Evolutionary conservation across 2,888 invertebrate species (phyloP).

Genomic region (Taphrorychus bicolor): DNA sequence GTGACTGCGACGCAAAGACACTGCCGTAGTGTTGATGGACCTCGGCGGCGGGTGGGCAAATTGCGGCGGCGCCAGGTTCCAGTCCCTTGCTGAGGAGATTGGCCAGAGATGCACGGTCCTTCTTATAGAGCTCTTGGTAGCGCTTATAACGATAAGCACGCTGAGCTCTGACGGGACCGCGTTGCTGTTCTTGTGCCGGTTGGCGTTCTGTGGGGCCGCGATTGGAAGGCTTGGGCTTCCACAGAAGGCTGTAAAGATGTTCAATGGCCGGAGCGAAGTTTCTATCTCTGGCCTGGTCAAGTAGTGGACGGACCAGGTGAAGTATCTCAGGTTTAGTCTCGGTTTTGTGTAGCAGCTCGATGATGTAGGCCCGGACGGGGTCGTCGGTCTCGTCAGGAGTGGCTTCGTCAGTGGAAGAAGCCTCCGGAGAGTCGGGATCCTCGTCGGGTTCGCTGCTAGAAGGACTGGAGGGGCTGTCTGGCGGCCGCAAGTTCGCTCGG

Average conservation of each 20-base stretch:
- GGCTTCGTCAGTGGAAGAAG: neutral
- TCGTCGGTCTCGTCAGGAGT: neutral
- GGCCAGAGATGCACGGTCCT: conserved; percentile 12
- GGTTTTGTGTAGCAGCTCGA: neutral
- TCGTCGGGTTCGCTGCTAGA: neutral
- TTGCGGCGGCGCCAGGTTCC: neutral
- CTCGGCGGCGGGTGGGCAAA: neutral
- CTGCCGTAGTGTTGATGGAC: neutral
- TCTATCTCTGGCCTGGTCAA: neutral
- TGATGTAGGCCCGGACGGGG: neutral
- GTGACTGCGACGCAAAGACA: neutral
- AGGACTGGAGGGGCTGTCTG: neutral
- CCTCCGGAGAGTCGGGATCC: neutral
- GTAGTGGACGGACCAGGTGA: neutral
- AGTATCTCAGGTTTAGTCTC: neutral
- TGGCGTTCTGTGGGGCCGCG: neutral
- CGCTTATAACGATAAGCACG: conserved; percentile 10
- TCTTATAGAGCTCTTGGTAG: conserved; percentile 14
- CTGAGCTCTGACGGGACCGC: neutral
- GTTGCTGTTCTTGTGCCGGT: neutral
- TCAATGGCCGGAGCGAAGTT: neutral
- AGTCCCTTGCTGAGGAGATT: conserved; percentile 4
- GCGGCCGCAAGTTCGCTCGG: neutral
- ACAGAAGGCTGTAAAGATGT: neutral
- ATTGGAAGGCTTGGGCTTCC: neutral